Evolutionary conservation across 1,140 invertebrate genomes (phyloP), one percentile per base, ranked within the genome.

Genomic region (Aphelinus atriplicis): DNA sequence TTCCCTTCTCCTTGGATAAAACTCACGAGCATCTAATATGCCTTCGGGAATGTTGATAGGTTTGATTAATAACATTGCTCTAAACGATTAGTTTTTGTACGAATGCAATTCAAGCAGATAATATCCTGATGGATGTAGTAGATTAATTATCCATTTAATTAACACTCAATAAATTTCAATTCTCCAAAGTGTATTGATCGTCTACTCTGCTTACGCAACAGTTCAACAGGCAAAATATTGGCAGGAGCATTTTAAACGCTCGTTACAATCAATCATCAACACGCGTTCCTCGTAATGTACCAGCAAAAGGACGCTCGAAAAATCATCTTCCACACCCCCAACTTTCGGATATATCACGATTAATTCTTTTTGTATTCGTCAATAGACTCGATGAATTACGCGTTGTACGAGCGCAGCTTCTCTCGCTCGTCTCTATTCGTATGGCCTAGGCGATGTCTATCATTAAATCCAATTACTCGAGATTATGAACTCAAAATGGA

Each of bases 401-500:
- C 51, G 9, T 9, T 6, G 4, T 53, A 53, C 51, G 9, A 53
- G 9, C 51, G 26, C 26, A 26, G 26, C 26, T 26, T 48, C 2
- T 48, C 7, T 9, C 67, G 45, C 9, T 47, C 51, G 51, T 53
- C 51, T 5, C 51, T 63, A n/a, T 63, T 26, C 26, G 26, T 26
- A 26, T 26, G 26, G 26, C 45, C 61, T 63, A 65, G 46, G 46
- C 55, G 47, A 50, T 48, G 3, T 58, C 51, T 56, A 72, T 73
- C 63, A 58, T 73, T 73, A 66, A 66, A 74, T 74, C 51, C 72
- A 74, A 74, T 74, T 74, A 74, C 58, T 46, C 65, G 58, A 63
- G 56, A 73, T 74, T 69, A 63, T 69, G 47, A 73, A 55, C 3
- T 43, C 7, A 48, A 51, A 74, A 63, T 57, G 65, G n/a, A 69